Conservation (phyloP, 2,113 vertebrate species). For the Pristiophorus japonicus region DNA sequence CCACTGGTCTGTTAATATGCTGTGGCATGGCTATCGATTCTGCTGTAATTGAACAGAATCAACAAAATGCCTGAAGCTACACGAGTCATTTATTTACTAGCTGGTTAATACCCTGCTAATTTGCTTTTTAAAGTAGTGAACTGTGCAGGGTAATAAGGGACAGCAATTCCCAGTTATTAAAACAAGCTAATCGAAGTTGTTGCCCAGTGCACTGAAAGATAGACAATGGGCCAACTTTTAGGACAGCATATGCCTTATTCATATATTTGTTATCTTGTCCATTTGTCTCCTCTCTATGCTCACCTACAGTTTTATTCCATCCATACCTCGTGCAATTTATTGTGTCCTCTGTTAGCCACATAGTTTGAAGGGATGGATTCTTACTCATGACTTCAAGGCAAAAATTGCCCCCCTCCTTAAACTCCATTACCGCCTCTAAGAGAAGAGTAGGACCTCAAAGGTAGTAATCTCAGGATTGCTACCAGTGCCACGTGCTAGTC, state of each 20-base stretch:
- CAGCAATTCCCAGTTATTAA: background rate
- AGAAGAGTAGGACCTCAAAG: too few relatives aligned
- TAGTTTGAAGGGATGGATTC: background rate
- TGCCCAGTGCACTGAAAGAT: background rate
- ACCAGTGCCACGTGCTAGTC: too few relatives aligned
- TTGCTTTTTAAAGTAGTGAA: conserved; percentile 39
- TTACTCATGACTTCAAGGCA: background rate
- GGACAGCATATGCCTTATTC: background rate
- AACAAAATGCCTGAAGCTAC: conserved; percentile 41
- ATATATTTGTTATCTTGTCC: background rate
- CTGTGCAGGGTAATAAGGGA: background rate
- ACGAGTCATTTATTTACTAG: conserved; percentile 39
- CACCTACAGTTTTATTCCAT: too few relatives aligned
- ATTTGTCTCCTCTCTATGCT: too few relatives aligned
- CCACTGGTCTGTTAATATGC: conserved; percentile 39
- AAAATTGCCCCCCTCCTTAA: too few relatives aligned
- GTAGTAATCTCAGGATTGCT: too few relatives aligned
- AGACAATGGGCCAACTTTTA: background rate
- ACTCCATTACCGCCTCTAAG: too few relatives aligned
- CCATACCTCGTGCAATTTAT: too few relatives aligned
- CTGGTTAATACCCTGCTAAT: conserved; percentile 43
- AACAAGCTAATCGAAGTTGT: background rate
- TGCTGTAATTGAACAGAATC: conserved; percentile 42
- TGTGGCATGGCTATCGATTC: conserved; percentile 41
- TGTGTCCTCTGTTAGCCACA: too few relatives aligned